phyloP scores from a whole-genome alignment of 2,888 invertebrate genomes.

The Drosophila nigricruria region DNA sequence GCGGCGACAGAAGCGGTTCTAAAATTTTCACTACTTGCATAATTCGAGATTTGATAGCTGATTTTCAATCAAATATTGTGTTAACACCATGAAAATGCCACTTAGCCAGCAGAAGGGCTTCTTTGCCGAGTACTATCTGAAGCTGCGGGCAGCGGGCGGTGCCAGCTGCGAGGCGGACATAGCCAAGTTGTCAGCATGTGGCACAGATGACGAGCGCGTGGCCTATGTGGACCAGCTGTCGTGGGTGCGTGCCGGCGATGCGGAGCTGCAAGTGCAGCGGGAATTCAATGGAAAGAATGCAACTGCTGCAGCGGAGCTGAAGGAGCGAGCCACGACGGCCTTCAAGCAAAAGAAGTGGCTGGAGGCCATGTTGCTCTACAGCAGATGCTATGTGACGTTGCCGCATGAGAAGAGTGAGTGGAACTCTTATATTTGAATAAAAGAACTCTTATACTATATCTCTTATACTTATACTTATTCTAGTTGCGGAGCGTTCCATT shows the following conservation, averaged over 20 bases:
- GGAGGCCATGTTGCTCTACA: constrained; percentile 90
- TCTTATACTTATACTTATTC: not conserved
- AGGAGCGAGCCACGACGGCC: constrained; percentile 90
- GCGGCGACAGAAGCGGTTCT: constrained; percentile 28
- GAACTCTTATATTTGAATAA: no score
- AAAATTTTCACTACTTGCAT: constrained; percentile 63
- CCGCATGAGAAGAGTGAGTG: constrained; percentile 89
- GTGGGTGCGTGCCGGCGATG: constrained; percentile 85
- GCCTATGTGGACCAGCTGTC: constrained; percentile 87
- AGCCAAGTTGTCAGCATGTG: constrained; percentile 88
- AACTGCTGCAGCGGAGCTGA: constrained; percentile 88
- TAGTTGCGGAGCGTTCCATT: constrained; percentile 89
- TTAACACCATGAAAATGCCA: constrained; percentile 68
- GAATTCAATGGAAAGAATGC: constrained; percentile 86
- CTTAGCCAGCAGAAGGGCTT: constrained; percentile 85
- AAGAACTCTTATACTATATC: not conserved
- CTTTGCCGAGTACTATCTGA: constrained; percentile 89
- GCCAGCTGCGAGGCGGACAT: constrained; percentile 87
- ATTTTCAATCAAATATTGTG: constrained; percentile 12
- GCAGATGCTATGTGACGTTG: constrained; percentile 88
- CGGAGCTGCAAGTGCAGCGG: constrained; percentile 86
- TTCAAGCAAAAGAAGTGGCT: constrained; percentile 90
- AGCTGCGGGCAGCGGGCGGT: constrained; percentile 85
- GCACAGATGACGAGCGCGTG: constrained; percentile 89
- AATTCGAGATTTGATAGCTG: constrained; percentile 42